A percentile compares a stretch with the other conserved stretches of the same genome.
Conservation (phyloP, 2,113 vertebrate species). For the Triplophysa tibetana region DNA sequence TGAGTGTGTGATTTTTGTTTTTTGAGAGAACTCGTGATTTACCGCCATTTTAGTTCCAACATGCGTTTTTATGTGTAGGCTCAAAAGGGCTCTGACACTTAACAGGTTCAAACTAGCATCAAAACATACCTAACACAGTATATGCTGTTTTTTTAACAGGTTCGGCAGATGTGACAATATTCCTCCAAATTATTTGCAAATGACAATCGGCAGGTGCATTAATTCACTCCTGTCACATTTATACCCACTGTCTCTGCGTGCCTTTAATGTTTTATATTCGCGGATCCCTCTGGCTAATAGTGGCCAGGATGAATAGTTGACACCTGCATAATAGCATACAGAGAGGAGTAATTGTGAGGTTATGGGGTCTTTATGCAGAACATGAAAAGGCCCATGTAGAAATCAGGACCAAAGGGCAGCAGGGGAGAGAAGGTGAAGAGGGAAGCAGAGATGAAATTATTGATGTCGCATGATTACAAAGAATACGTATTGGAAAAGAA, state of each 20-base stretch:
- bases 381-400: slow-evolving; percentile 51
- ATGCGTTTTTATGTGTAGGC: too few relatives aligned
- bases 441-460: slow-evolving; percentile 14
- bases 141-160: slow-evolving; percentile 22
- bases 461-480: neutral
- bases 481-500: neutral
- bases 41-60: too few relatives aligned
- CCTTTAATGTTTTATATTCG: slow-evolving; percentile 23
- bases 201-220: neutral
- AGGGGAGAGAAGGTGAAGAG: neutral
- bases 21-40: too few relatives aligned
- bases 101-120: too few relatives aligned
- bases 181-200: neutral
- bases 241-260: slow-evolving; percentile 14
- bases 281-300: slow-evolving; percentile 23
- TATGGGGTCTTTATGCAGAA: slow-evolving; percentile 48
- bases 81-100: too few relatives aligned
- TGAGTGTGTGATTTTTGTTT: too few relatives aligned
- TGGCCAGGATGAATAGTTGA: slow-evolving; percentile 48
- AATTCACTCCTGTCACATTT: neutral
- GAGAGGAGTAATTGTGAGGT: slow-evolving; percentile 63
- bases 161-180: slow-evolving; percentile 29
- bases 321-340: slow-evolving; percentile 44
- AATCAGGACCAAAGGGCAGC: slow-evolving; percentile 21
- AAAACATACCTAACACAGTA: too few relatives aligned